Base-by-base conservation (phyloP, 2,113 vertebrate genomes). In the Triplophysa rosa region DNA sequence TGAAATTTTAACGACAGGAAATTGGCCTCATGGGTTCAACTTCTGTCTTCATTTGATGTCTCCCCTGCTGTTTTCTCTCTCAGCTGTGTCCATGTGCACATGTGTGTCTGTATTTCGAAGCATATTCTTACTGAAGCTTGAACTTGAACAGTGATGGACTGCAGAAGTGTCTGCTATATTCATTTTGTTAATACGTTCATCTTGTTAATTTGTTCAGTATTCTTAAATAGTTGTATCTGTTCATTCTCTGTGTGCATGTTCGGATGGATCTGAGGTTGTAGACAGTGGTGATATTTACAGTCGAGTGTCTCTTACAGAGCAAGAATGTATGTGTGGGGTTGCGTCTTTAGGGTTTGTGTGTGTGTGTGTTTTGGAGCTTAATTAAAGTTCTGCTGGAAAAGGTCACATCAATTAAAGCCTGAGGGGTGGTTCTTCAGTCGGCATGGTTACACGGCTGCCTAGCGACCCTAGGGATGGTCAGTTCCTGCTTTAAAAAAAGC, bases 401-500 rank as follows among this genome's bases (percentile, higher is more conserved):
- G 92, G 92, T 94, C 93, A 92, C 92, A 90, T 94, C 92, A 94
- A 93, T 94, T 93, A 93, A 90, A 92, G 92, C 89, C 90, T 92
- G 82, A 87, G 84, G 88, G 86, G 80, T 79, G 90, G 84, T 77
- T 79, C 79, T 84, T 82, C 24, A 70, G 91, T 92, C 90, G 88
- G 89, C 91, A 93, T 93, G 90, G 90, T 89, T 87, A 93, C 89
- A 79, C 82, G 72, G 84, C 86, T 91, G 89, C 90, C 86, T 91
- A 86, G 90, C 62, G 33, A 89, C 91, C 87, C 82, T 0, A 40
- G 84, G 84, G 85, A 76, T 80, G 72, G 75, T 80, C 73, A 78
- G 80, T 83, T 82, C 64, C 45, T 80, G 42, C 75, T 79, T 76
- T 84, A 82, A 80, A 86, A 29, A 81, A 84, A 84, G 78, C 79